phyloP scores from a whole-genome alignment of 2,113 vertebrate genomes.

The Hylia prasina region DNA sequence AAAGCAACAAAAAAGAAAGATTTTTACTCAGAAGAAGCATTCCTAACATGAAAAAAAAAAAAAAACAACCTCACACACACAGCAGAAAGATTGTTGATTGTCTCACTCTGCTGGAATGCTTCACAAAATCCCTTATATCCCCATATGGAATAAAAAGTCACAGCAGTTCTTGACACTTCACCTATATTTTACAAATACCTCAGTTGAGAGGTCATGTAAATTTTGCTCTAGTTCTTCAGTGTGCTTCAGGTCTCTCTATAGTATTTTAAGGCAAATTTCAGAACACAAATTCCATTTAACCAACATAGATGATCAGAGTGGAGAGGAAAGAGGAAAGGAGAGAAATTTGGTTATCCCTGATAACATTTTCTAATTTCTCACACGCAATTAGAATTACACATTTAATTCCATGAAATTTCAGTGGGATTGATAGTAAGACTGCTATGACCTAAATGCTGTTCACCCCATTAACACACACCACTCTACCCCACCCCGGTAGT shows the following conservation, averaged over 20 bases:
- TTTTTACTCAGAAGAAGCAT: background rate
- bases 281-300: background rate
- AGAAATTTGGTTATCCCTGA: background rate
- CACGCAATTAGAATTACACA: background rate
- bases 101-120: constrained; percentile 29
- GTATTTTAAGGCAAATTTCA: background rate
- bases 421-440: background rate
- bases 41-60: background rate
- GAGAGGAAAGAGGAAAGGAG: background rate
- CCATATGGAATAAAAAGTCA: constrained; percentile 3
- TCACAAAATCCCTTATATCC: constrained; percentile 25
- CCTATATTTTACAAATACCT: constrained; percentile 27
- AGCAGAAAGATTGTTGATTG: background rate
- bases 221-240: background rate
- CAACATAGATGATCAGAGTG: background rate
- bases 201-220: background rate
- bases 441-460: background rate
- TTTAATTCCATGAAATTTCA: background rate
- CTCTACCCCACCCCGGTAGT: background rate
- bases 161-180: constrained; percentile 3
- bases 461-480: background rate
- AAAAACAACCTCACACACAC: background rate
- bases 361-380: background rate
- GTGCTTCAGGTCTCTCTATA: background rate
- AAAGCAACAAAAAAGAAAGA: background rate